Percentiles rank a stretch among this genome's conserved stretches.
phyloP scores from a whole-genome alignment of 53 echinoderm and acorn worm genomes.

The Apostichopus leukothele region DNA sequence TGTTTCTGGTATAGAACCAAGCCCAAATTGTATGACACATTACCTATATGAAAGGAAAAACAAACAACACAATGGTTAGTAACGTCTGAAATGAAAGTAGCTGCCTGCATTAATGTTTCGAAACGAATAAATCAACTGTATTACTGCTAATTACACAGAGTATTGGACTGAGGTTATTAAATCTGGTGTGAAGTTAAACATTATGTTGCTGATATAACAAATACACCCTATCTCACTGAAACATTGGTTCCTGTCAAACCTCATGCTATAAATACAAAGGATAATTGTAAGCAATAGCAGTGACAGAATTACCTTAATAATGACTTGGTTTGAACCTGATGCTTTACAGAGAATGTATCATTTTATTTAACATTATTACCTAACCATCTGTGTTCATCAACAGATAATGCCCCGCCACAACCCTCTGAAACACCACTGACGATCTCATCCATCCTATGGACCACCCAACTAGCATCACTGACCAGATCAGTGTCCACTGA shows the following conservation, averaged over 20 bases:
- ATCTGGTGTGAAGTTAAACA: no score
- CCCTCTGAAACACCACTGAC: slow-evolving; percentile 79
- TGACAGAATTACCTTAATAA: not conserved
- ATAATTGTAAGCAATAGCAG: no score
- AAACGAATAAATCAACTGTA: no score
- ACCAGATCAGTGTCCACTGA: slow-evolving; percentile 14
- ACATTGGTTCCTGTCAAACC: no score
- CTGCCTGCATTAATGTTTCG: no score
- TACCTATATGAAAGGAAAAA: slow-evolving; percentile 58
- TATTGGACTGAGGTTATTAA: no score
- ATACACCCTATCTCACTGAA: no score
- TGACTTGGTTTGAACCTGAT: not conserved
- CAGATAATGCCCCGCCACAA: slow-evolving; percentile 73
- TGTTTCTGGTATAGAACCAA: slow-evolving; percentile 78
- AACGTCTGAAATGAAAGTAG: no score
- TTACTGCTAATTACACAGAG: no score
- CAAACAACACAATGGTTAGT: no score
- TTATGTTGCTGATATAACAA: no score
- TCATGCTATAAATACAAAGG: no score
- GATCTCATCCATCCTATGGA: slow-evolving; percentile 60
- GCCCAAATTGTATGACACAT: slow-evolving; percentile 82
- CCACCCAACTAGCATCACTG: slow-evolving; percentile 34
- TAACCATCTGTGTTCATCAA: slow-evolving; percentile 86
- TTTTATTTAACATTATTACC: slow-evolving; percentile 54
- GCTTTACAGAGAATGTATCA: not conserved